phyloP scores from a whole-genome alignment of 2,797 vertebrate genomes.

The Hybognathus amarus region DNA sequence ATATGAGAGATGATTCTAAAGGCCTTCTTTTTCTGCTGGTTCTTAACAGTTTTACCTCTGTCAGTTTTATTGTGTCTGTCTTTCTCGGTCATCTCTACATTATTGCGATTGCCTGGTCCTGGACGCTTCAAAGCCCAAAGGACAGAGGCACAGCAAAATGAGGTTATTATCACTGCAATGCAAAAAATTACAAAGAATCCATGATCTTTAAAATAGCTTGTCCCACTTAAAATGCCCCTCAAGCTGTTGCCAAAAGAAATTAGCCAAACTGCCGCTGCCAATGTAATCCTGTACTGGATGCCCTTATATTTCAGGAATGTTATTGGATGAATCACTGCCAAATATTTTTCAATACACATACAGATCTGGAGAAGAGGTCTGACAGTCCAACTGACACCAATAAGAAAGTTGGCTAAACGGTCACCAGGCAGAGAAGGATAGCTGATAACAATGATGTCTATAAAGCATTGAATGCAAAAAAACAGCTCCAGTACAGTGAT shows the following conservation, averaged over 20 bases:
- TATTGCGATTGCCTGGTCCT: slow-evolving; percentile 3
- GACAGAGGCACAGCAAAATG: slow-evolving; percentile 41
- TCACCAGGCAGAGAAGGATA: not conserved
- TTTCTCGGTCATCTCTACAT: not conserved
- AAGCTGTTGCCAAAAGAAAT: slow-evolving; percentile 9
- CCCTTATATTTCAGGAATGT: slow-evolving; percentile 25
- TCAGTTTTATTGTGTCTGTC: not conserved
- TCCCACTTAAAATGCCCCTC: not conserved
- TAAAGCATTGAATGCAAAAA: not conserved
- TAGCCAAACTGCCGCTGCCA: not conserved
- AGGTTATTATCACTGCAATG: not conserved
- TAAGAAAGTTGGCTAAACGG: not conserved
- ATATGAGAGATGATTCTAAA: slow-evolving; percentile 42
- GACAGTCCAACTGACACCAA: slow-evolving; percentile 6
- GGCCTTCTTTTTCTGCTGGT: slow-evolving; percentile 53
- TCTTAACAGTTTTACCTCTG: slow-evolving; percentile 18
- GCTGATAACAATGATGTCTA: not conserved
- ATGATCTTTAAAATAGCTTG: slow-evolving; percentile 9
- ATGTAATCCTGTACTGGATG: not conserved
- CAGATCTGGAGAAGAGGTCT: slow-evolving; percentile 31
- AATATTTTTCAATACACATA: slow-evolving; percentile 26
- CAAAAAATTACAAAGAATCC: not conserved
- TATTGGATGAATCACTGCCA: slow-evolving; percentile 38
- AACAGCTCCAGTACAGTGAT: slow-evolving; percentile 27
- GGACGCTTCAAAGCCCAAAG: slow-evolving; percentile 3